These are phyloP conservation scores for Alentia gelatinosa DNA, from an alignment of 2,888 invertebrate genomes.

Conservation along the genomic window DNA sequence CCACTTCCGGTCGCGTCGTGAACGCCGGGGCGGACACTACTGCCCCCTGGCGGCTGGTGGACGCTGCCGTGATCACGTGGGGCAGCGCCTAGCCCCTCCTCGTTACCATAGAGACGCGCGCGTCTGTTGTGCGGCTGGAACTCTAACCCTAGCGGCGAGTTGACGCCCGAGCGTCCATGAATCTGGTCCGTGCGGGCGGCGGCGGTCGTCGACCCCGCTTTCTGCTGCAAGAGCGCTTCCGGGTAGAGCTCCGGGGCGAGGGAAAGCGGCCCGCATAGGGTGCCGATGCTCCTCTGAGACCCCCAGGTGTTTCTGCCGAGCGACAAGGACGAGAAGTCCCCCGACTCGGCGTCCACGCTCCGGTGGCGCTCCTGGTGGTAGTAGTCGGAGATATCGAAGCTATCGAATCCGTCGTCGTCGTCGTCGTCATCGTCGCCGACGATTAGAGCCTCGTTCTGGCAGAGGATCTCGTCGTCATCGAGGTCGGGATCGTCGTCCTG, in stretches of 20 bases:
- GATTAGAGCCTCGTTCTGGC: neutral
- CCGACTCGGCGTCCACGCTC: conserved; percentile 27
- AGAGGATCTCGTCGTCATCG: neutral
- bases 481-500: neutral
- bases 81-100: neutral
- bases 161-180: neutral
- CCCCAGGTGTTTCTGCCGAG: neutral
- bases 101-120: conserved; percentile 2
- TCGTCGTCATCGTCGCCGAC: conserved; percentile 25
- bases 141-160: neutral
- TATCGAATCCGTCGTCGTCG: conserved; percentile 33
- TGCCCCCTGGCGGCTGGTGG: neutral
- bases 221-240: neutral
- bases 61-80: neutral
- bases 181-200: neutral
- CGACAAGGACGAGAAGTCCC: neutral
- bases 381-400: conserved; percentile 35
- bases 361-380: neutral
- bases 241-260: conserved; percentile 18
- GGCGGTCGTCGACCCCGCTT: neutral
- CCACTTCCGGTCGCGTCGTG: neutral
- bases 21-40: neutral
- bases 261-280: conserved; percentile 22
- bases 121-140: neutral
- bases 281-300: conserved; percentile 37